phyloP scores from a whole-genome alignment of 2,888 invertebrate genomes.

The Anorthoa munda region DNA sequence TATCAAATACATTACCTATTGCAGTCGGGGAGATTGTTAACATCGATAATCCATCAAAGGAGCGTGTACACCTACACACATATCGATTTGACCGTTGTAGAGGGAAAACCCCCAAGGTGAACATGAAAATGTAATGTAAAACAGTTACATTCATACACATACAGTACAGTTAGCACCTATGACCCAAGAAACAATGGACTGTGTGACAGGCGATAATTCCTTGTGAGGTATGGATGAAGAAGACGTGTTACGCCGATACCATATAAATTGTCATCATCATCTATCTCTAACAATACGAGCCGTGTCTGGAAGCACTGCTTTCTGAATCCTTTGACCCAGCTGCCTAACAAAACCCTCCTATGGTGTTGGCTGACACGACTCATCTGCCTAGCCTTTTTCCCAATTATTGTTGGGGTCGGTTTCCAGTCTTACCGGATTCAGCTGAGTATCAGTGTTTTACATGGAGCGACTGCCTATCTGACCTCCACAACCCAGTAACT shows the following conservation, averaged over 20 bases:
- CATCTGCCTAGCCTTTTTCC: too few relatives aligned
- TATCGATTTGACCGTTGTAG: slow-evolving; percentile 19
- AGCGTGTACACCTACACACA: slow-evolving; percentile 3
- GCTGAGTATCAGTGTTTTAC: too few relatives aligned
- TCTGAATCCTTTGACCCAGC: too few relatives aligned
- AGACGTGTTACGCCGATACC: neutral
- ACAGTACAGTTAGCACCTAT: neutral
- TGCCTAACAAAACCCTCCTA: too few relatives aligned
- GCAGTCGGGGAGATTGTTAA: slow-evolving; percentile 7
- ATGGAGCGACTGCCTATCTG: too few relatives aligned
- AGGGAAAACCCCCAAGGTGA: slow-evolving; percentile 1
- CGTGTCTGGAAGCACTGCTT: too few relatives aligned
- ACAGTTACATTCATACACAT: neutral
- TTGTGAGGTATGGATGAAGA: neutral
- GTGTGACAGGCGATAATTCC: neutral
- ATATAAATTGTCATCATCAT: neutral
- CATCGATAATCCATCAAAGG: slow-evolving; percentile 16
- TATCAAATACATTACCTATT: slow-evolving; percentile 14
- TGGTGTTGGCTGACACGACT: too few relatives aligned
- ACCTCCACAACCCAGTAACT: too few relatives aligned
- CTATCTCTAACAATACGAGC: too few relatives aligned
- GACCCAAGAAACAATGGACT: neutral
- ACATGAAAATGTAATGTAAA: neutral
- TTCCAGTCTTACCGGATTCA: too few relatives aligned
- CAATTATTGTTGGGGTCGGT: too few relatives aligned